Evolutionary conservation across 2,113 vertebrate species (phyloP).

Genomic region (Progne subis): DNA sequence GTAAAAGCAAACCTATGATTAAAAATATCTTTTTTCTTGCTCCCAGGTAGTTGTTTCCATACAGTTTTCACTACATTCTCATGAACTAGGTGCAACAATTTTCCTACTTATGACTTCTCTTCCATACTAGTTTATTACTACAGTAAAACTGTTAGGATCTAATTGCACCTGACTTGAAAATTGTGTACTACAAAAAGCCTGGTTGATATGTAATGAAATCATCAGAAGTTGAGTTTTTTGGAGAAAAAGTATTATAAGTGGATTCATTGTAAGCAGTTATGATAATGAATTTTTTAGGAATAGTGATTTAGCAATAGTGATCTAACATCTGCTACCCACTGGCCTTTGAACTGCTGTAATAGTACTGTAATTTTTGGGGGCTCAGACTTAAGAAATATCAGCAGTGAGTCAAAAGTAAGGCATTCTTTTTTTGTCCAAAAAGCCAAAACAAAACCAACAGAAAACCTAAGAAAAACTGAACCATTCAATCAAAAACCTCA

Average conservation of each 20-base stretch:
- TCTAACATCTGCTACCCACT: not conserved
- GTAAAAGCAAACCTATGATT: slow-evolving; percentile 32
- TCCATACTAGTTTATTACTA: not conserved
- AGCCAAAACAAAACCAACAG: not conserved
- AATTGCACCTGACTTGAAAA: not conserved
- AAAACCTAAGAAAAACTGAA: not conserved
- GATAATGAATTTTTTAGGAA: not conserved
- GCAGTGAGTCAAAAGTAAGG: not conserved
- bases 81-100: not conserved
- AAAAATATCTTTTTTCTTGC: not conserved
- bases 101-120: not conserved
- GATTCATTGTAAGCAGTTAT: not conserved
- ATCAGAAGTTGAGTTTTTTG: not conserved
- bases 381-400: not conserved
- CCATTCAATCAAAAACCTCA: not conserved
- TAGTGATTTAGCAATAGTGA: not conserved
- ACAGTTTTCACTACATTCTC: not conserved
- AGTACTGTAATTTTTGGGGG: not conserved
- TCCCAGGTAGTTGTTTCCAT: not conserved
- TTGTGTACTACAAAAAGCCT: not conserved
- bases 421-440: not conserved
- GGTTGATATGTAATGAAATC: not conserved
- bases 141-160: not conserved
- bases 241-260: not conserved
- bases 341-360: not conserved